Evolutionary conservation across 2,888 invertebrate species (phyloP), one percentile per base, ranked within the genome.

Genomic region (Litoditis marina): DNA sequence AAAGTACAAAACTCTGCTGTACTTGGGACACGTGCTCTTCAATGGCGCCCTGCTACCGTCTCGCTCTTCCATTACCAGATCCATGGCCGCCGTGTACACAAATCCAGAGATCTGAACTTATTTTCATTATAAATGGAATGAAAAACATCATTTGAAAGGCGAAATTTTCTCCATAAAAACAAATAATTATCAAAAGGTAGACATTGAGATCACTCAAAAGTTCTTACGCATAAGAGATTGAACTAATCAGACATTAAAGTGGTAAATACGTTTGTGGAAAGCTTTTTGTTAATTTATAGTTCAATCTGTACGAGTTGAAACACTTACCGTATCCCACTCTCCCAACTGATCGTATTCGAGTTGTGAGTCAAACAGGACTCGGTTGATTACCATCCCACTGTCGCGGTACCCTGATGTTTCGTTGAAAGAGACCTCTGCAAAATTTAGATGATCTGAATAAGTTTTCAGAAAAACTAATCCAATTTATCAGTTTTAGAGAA

Each of bases 381-480:
- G 64, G 47, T 73, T 77, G 53, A 78, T 59, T 4, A 62, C 36
- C 1, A 78, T 55, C 4, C 66, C 56, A 25, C 69, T 57, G 47
- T 77, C 69, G 13, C 75, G 71, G 57, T 58, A 71, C 3, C 69
- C 67, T 2, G 72, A 74, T 8, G 68, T 60, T 39, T 49, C 50
- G 51, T 75, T 75, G 68, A 74, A 77, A 8, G 51, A 61, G 19
- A 73, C 71, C n/a, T 67, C 73, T 73, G 60, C 30, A 62, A 58
- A 27, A 22, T n/a, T 34, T n/a, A 47, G 27, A 6, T 22, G 28
- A 25, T 50, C n/a, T 36, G 39, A n/a, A n/a, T n/a, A n/a, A n/a
- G n/a, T n/a, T n/a, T n/a, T n/a, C n/a, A n/a, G n/a, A n/a, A n/a
- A n/a, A n/a, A n/a, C n/a, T n/a, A n/a, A n/a, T n/a, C n/a, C n/a